Base-by-base conservation (phyloP, 2,113 vertebrate species). In the Phocoena phocoena region DNA sequence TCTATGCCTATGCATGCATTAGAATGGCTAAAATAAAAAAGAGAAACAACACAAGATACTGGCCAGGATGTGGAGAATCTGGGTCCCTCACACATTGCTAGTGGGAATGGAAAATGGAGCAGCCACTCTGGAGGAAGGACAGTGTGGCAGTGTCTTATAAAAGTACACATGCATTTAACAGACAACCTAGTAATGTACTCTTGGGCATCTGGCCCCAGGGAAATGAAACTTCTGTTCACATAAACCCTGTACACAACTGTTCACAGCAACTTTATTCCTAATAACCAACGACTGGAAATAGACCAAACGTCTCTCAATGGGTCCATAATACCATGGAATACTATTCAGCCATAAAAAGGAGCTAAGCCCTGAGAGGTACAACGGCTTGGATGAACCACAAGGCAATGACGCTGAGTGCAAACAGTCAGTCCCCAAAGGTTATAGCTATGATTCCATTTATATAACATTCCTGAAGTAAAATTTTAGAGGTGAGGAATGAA, bases 221-320 rank as follows among this genome's bases (percentile, higher is more conserved):
- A 96, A 87, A 95, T 87, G 38, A 95, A 63, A 93, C 36, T 63
- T 80, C 73, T 71, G 44, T 74, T 91, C 62, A 77, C 63, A 90
- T 14, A 63, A 88, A 91, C 79, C 4, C 17, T 41, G 62, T 21
- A 41, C 58, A 84, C 9, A 63, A 55, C 62, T 58, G 20, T 79
- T 82, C 68, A 90, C 3, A 70, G 50, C 41, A 91, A 26, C 41
- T 77, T 86, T 92, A 28, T 26, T 77, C 25, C 10, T 31, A 87
- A 55, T 44, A 67, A 33, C 9, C 3, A 95, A 83, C 0, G 60
- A 33, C 55, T 68, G 47, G 5, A 62, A 90, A 90, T 13, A 84
- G n/a, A 36, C 23, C 31, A 12, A 31, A 90, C 25, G 25, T 28
- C 26, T n/a, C 21, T 79, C 31, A 53, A 14, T 6, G 28, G 47